A percentile compares a stretch with the other conserved stretches of the same genome.
Evolutionary conservation across 1,140 invertebrate genomes (phyloP).

Genomic region (Cataglyphis hispanica): DNA sequence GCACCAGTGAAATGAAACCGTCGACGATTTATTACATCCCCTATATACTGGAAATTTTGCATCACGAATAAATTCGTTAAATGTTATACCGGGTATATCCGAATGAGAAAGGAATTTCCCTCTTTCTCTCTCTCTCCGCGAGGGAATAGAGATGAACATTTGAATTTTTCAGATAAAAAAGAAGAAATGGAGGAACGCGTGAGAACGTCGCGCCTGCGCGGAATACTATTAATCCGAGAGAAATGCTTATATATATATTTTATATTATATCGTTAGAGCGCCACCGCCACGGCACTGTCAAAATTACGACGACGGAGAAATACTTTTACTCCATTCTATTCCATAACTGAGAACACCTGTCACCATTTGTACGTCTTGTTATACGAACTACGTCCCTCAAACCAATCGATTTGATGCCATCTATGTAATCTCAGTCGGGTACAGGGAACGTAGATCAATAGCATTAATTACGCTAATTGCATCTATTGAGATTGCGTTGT

Average conservation of each 20-base stretch:
- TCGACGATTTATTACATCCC: constrained; percentile 11
- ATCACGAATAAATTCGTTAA: not conserved
- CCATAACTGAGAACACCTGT: constrained; percentile 43
- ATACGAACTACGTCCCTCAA: constrained; percentile 14
- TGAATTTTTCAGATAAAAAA: constrained; percentile 39
- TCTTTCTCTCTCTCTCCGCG: not conserved
- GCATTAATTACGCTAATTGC: constrained; percentile 53
- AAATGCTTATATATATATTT: constrained; percentile 72
- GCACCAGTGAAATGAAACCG: not conserved
- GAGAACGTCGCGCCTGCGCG: not conserved
- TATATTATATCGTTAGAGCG: constrained; percentile 55
- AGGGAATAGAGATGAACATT: constrained; percentile 32
- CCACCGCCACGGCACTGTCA: not conserved
- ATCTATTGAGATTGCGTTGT: not conserved
- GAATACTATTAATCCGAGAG: constrained; percentile 9
- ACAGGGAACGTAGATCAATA: constrained; percentile 25
- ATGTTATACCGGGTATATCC: constrained; percentile 5
- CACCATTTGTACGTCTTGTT: constrained; percentile 25
- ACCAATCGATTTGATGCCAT: constrained; percentile 23
- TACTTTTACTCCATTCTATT: not conserved
- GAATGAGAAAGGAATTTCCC: not conserved
- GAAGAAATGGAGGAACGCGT: not conserved
- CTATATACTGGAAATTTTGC: not conserved
- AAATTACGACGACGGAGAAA: constrained; percentile 12
- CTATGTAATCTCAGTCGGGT: constrained; percentile 12